Evolutionary conservation across 2,113 vertebrate species (phyloP).

Genomic region (Eurypyga helias): DNA sequence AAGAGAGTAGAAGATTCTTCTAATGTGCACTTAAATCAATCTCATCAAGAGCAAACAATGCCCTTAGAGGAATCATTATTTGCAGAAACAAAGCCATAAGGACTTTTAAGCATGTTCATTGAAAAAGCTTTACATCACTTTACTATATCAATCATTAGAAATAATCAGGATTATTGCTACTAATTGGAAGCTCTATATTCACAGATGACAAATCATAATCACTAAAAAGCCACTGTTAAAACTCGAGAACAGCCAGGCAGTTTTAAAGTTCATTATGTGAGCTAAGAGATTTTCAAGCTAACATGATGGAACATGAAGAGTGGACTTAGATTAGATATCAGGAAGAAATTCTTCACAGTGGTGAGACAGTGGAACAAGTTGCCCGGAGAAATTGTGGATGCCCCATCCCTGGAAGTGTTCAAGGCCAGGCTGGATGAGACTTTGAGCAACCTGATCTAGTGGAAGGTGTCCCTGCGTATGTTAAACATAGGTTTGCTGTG

Average conservation of each 20-base stretch:
- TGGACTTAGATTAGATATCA: too few relatives aligned
- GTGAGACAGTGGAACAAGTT: too few relatives aligned
- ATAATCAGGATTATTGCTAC: background rate
- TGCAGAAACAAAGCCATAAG: background rate
- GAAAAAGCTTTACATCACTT: background rate
- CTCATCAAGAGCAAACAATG: background rate
- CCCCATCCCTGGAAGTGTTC: too few relatives aligned
- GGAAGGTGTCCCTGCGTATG: too few relatives aligned
- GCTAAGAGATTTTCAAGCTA: background rate
- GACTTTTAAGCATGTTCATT: background rate
- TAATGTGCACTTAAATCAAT: background rate
- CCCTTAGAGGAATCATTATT: background rate
- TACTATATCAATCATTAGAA: slow-evolving; percentile 21
- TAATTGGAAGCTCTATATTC: background rate
- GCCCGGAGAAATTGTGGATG: too few relatives aligned
- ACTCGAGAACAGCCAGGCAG: background rate
- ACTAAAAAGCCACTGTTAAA: background rate
- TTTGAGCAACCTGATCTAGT: too few relatives aligned
- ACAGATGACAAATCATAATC: background rate
- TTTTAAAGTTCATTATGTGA: background rate
- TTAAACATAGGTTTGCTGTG: background rate
- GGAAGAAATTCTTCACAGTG: too few relatives aligned
- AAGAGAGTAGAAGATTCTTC: background rate
- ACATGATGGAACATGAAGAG: background rate
- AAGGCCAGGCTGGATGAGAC: too few relatives aligned